These are phyloP conservation scores for Agrochola litura DNA, from an alignment of 2,888 invertebrate species.

Conservation along the genomic window DNA sequence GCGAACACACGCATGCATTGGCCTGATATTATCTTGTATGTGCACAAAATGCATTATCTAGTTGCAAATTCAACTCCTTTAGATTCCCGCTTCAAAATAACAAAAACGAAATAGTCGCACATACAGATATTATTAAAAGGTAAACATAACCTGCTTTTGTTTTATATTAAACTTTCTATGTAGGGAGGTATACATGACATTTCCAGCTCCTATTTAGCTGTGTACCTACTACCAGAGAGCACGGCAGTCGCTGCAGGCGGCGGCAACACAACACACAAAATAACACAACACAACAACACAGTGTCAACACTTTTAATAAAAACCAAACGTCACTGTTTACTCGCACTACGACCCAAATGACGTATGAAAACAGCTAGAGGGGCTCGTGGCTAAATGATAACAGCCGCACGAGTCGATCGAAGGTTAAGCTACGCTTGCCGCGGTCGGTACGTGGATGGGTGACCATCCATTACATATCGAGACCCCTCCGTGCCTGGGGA, in stretches of 20 bases:
- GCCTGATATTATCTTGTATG: neutral
- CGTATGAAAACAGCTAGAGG: neutral
- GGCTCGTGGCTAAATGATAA: neutral
- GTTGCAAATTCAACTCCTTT: conserved; percentile 7
- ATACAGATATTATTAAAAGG: neutral
- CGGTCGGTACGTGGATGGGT: no score
- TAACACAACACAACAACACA: no score
- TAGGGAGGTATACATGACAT: conserved; percentile 17
- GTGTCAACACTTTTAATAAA: neutral
- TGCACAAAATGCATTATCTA: neutral
- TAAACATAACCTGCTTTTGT: conserved; percentile 4
- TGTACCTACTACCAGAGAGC: neutral
- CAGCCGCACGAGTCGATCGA: no score
- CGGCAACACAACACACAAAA: no score
- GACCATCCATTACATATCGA: no score
- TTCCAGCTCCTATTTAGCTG: conserved; percentile 30
- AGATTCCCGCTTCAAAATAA: conserved; percentile 8
- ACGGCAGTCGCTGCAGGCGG: neutral
- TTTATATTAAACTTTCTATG: conserved; percentile 9
- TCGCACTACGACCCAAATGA: neutral
- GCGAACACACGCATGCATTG: neutral
- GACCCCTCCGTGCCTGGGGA: no score
- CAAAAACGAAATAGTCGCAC: conserved; percentile 19
- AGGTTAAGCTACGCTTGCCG: no score
- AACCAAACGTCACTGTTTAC: neutral